Conservation (phyloP, 2,888 invertebrate genomes). For the Uloborus plumipes region DNA sequence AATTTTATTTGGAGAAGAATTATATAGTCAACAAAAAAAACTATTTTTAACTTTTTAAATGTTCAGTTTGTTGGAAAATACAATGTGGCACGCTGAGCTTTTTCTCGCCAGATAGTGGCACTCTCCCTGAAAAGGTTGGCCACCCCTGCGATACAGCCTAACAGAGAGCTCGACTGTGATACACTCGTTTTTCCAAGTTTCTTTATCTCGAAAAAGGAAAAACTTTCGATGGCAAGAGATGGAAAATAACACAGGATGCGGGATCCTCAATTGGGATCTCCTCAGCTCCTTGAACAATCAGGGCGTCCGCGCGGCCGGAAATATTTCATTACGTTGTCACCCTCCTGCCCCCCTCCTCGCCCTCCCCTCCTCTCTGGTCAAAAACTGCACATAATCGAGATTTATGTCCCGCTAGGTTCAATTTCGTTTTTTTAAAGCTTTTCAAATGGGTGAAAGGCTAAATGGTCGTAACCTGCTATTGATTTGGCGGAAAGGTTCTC, state of each 20-base stretch:
- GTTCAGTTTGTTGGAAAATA: too few species aligned
- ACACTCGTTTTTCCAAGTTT: too few species aligned
- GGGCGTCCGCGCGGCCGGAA: conserved; percentile 47
- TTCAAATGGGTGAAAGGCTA: not conserved
- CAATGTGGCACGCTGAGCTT: too few species aligned
- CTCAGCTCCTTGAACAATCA: conserved; percentile 40
- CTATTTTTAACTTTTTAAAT: too few species aligned
- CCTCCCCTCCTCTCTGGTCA: conserved; percentile 6
- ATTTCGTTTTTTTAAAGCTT: conserved; percentile 12
- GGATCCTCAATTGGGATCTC: conserved; percentile 43
- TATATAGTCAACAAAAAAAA: too few species aligned
- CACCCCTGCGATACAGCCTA: too few species aligned
- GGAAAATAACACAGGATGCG: conserved; percentile 47
- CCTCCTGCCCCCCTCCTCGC: conserved; percentile 9
- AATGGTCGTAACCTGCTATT: not conserved
- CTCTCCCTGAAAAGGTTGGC: too few species aligned
- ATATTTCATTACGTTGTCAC: conserved; percentile 55
- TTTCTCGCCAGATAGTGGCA: too few species aligned
- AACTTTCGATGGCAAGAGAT: conserved; percentile 26
- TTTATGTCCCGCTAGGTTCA: conserved; percentile 20
- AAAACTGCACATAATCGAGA: conserved; percentile 45
- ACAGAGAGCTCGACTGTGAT: too few species aligned
- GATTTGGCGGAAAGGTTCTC: too few species aligned
- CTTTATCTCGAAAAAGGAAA: not conserved
- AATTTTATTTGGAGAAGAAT: too few species aligned